Percentiles rank a stretch among this genome's conserved stretches.
These are phyloP conservation scores for Mesoligia furuncula DNA, from an alignment of 2,888 invertebrate species.

Conservation along the genomic window DNA sequence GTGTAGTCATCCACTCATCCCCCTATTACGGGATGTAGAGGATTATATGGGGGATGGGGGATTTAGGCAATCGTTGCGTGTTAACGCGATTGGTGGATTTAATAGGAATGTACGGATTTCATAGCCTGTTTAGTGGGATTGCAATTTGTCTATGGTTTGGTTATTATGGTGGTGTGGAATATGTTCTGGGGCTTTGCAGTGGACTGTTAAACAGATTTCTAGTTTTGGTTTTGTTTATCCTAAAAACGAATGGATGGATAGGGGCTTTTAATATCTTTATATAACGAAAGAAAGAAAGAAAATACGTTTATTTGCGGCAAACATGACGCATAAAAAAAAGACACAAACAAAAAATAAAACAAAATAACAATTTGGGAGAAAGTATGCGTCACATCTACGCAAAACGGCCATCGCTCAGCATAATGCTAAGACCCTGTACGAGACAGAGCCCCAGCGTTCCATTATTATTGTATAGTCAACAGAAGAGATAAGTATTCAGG, in stretches of 20 bases:
- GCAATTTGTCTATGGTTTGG: conserved; percentile 20
- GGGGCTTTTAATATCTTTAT: background rate
- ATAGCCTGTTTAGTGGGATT: conserved; percentile 24
- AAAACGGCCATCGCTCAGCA: no score
- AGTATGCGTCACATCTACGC: no score
- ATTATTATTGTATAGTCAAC: no score
- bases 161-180: conserved; percentile 18
- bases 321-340: no score
- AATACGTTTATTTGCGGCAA: no score
- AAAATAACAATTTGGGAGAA: no score
- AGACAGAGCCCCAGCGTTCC: no score
- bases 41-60: conserved; percentile 48
- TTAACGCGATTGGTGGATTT: conserved; percentile 38
- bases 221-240: background rate
- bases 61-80: conserved; percentile 42
- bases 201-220: background rate
- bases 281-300: no score
- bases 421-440: no score
- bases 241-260: background rate
- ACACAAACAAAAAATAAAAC: no score
- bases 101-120: conserved; percentile 34
- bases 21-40: conserved; percentile 44
- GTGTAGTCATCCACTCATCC: conserved; percentile 51
- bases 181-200: background rate
- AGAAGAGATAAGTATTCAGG: no score